Conservation (phyloP, 2,888 invertebrate species). For the Eupeodes luniger region DNA sequence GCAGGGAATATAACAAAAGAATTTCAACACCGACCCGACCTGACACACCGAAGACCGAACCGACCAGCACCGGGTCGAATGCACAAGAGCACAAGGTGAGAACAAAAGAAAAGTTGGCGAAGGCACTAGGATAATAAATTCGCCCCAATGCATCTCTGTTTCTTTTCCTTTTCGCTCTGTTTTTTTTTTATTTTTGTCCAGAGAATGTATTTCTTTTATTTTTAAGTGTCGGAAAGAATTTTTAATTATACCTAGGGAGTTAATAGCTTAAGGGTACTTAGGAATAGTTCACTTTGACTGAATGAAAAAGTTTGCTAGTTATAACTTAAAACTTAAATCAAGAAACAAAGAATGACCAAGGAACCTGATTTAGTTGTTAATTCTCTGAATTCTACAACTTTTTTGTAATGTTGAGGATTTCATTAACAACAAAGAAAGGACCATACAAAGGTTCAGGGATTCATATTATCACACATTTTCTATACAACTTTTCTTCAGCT, state of each 20-base stretch:
- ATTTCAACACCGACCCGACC: conserved; percentile 20
- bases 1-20: conserved; percentile 56
- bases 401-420: background rate
- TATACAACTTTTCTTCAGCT: too few species aligned
- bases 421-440: too few species aligned
- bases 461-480: too few species aligned
- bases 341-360: background rate
- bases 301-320: conserved; percentile 4
- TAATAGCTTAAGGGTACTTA: conserved; percentile 47
- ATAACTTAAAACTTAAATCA: background rate
- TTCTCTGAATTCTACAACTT: background rate
- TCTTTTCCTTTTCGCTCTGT: background rate
- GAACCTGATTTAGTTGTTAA: conserved; percentile 1
- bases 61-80: conserved; percentile 15
- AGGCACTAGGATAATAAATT: conserved; percentile 41
- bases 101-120: conserved; percentile 12
- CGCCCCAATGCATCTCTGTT: conserved; percentile 34
- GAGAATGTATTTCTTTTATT: background rate
- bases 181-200: background rate
- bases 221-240: conserved; percentile 55
- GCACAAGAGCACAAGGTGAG: conserved; percentile 37
- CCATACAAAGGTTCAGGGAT: too few species aligned
- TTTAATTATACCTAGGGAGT: conserved; percentile 56
- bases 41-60: background rate
- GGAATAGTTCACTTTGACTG: conserved; percentile 34